Evolutionary conservation across 2,888 invertebrate genomes (phyloP), one percentile per base, ranked within the genome.

Genomic region (Pheosia tremula): DNA sequence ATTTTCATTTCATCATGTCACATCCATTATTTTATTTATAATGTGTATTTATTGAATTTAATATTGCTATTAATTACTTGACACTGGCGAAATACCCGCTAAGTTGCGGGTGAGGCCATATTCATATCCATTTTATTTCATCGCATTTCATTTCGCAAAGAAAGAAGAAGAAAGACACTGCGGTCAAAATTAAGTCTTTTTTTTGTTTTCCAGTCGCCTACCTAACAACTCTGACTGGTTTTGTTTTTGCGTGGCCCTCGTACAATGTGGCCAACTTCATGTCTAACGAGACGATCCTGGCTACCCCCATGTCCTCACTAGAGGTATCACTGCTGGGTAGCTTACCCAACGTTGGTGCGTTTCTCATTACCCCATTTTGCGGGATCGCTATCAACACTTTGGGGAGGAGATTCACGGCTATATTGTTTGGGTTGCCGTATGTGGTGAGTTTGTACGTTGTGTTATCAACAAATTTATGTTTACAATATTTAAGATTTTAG

Each of bases 221-320:
- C 56, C 71, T 89, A 6, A 82, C 80, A 0, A 63, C 74, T 0
- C 72, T 87, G 2, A 86, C 88, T 0, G 91, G 90, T 0, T 77
- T 86, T 45, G 68, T 89, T 3, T 87, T 82, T 63, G 85, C 88
- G 0, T 91, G 91, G 91, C 90, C 90, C 0, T 90, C 90, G 0
- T 89, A 85, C 68, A 89, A 88, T 4, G 72, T 86, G 53, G 83
- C 71, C 4, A 84, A 82, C 60, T 90, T 90, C 64, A 70, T 63
- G 39, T 87, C 90, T 0, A 90, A 90, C 59, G 75, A 71, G 3
- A 90, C 90, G 0, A 72, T 84, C 0, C 71, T 91, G 3, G 75
- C 80, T 0, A 62, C 73, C 13, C 85, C 88, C 0, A 87, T 90
- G 87, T 77, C 81, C 0, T 64, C 83, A 0, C 62, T 82, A 5